phyloP scores from a whole-genome alignment of 2,797 vertebrate species.

The Hippocampus kuda region DNA sequence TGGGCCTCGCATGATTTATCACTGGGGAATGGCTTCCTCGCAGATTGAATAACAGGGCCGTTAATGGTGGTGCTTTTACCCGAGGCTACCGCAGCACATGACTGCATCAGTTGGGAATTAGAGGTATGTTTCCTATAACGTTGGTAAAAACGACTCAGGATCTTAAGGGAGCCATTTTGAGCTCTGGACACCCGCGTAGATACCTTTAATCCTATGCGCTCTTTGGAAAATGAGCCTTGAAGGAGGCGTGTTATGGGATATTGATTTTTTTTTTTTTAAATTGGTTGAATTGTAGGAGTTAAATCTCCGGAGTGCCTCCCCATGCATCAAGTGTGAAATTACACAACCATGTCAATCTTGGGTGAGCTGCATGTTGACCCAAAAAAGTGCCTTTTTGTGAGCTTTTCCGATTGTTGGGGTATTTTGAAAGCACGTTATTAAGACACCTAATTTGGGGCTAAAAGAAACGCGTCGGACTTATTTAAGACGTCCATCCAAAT shows the following conservation, averaged over 20 bases:
- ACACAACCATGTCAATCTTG: background rate
- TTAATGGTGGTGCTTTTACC: slow-evolving; percentile 56
- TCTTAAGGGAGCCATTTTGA: background rate
- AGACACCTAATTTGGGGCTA: background rate
- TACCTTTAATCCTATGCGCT: background rate
- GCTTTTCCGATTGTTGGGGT: background rate
- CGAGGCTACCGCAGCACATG: slow-evolving; percentile 63
- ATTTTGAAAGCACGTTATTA: background rate
- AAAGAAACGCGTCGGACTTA: background rate
- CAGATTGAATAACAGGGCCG: slow-evolving; percentile 64
- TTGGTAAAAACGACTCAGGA: background rate
- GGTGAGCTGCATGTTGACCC: background rate
- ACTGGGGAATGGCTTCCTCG: slow-evolving; percentile 48
- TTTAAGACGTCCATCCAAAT: background rate
- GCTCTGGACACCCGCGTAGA: background rate
- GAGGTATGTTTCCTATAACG: slow-evolving; percentile 22
- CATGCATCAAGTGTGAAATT: too few relatives aligned
- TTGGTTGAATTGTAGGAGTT: background rate
- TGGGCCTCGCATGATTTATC: slow-evolving; percentile 55
- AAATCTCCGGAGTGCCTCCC: too few relatives aligned
- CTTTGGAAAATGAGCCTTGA: background rate
- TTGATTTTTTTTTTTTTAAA: background rate
- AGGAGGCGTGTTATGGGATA: background rate
- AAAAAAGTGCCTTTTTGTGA: too few relatives aligned
- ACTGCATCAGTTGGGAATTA: slow-evolving; percentile 57